phyloP scores from a whole-genome alignment of 2,797 vertebrate genomes.

The Atherinosoma microstoma region DNA sequence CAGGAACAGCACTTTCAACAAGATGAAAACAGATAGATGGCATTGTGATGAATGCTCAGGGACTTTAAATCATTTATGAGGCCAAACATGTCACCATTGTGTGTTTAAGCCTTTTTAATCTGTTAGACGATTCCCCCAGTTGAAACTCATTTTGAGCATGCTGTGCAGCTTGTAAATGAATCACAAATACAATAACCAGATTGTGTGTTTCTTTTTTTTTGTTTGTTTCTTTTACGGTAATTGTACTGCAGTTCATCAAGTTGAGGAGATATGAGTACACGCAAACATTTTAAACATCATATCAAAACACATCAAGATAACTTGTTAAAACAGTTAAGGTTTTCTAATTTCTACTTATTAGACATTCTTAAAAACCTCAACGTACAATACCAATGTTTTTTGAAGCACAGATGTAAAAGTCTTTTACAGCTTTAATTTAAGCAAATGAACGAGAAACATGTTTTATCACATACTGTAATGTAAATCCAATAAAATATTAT shows the following conservation, averaged over 20 bases:
- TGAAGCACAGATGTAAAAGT: conserved; percentile 44
- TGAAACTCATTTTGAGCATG: conserved; percentile 15
- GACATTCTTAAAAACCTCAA: conserved; percentile 60
- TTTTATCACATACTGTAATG: conserved; percentile 7
- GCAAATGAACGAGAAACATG: conserved; percentile 32
- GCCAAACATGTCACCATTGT: conserved; percentile 11
- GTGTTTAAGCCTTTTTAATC: conserved; percentile 39
- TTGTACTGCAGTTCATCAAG: conserved; percentile 36
- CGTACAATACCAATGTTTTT: conserved; percentile 50
- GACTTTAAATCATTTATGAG: conserved; percentile 5
- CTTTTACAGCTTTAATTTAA: conserved; percentile 34
- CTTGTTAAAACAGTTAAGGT: conserved; percentile 47
- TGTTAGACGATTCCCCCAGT: conserved; percentile 30
- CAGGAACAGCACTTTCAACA: no score
- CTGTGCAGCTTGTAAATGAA: conserved; percentile 15
- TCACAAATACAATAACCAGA: conserved; percentile 32
- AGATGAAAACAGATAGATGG: conserved; percentile 15
- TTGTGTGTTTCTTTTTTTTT: not conserved
- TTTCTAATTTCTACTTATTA: conserved; percentile 50
- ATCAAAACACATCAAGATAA: conserved; percentile 52
- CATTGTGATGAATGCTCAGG: not conserved
- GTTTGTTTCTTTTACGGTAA: conserved; percentile 17
- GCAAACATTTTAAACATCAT: conserved; percentile 50
- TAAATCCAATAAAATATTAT: conserved; percentile 39
- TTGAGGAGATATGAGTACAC: conserved; percentile 34